Evolutionary conservation across 1,140 invertebrate species (phyloP).

Genomic region (Lepidurus arcticus): DNA sequence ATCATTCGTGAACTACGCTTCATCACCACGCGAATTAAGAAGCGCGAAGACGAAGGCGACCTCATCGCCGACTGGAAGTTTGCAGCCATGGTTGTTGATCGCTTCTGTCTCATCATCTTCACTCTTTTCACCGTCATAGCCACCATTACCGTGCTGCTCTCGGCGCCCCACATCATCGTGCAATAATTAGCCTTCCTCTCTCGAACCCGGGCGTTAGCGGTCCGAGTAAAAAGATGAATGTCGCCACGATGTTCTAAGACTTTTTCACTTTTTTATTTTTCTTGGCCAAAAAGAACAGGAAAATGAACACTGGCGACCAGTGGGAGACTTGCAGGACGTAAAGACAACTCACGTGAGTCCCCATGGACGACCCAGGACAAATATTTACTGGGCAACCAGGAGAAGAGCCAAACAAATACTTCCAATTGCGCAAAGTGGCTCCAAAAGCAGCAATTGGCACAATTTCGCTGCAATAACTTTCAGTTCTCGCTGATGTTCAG

Average conservation of each 20-base stretch:
- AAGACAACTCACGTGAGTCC: background rate
- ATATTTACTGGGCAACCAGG: background rate
- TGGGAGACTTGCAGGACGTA: background rate
- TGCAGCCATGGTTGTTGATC: constrained; percentile 96
- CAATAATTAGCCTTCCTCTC: constrained; percentile 55
- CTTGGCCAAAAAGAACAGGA: no score
- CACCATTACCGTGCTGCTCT: constrained; percentile 85
- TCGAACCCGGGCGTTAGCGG: no score
- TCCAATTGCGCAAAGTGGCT: background rate
- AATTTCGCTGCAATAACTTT: background rate
- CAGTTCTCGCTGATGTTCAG: background rate
- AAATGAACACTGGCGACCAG: no score
- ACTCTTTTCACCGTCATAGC: constrained; percentile 92
- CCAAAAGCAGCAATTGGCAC: constrained; percentile 8
- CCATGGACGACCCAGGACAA: background rate
- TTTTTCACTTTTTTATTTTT: no score
- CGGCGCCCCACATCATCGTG: constrained; percentile 92
- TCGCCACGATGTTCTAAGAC: no score
- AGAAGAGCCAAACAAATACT: background rate
- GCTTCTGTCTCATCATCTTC: constrained; percentile 95
- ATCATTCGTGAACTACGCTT: constrained; percentile 89
- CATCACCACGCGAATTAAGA: constrained; percentile 83
- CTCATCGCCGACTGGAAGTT: constrained; percentile 98
- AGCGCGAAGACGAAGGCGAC: constrained; percentile 83
- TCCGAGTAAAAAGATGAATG: no score